Percentiles rank a stretch among this genome's conserved stretches.
phyloP scores from a whole-genome alignment of 2,113 vertebrate genomes.

The Porphyrio hochstetteri region DNA sequence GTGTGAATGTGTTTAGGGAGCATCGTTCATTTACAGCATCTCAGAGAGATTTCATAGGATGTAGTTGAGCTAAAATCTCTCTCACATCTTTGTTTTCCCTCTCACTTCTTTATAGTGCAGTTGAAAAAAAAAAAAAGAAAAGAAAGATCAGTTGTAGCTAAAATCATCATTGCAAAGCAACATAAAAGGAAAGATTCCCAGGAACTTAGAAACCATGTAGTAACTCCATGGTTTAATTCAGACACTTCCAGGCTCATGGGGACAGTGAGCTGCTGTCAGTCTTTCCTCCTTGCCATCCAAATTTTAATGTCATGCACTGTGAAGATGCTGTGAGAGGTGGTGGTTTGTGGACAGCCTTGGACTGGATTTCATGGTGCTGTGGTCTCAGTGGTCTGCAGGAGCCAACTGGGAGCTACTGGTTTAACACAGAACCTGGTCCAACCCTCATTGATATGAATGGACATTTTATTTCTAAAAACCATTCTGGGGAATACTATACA shows the following conservation, averaged over 20 bases:
- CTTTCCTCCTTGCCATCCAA: background rate
- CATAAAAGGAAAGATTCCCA: background rate
- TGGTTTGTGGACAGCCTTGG: background rate
- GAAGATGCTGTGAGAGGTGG: background rate
- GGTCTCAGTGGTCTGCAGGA: background rate
- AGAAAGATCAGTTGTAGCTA: background rate
- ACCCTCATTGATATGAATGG: background rate
- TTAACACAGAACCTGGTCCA: background rate
- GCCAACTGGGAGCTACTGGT: background rate
- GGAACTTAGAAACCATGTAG: background rate
- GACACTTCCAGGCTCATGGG: background rate
- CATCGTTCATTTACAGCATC: background rate
- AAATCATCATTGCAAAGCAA: background rate
- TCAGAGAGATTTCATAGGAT: background rate
- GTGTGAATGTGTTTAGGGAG: background rate
- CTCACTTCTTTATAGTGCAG: background rate
- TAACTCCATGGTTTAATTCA: background rate
- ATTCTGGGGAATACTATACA: background rate
- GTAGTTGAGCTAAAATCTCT: background rate
- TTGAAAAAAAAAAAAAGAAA: background rate
- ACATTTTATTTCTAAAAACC: background rate
- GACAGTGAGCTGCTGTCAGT: background rate
- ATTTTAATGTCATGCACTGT: background rate
- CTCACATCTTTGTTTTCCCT: background rate
- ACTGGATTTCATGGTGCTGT: rapidly evolving